Base-by-base conservation (phyloP, 2,113 vertebrate species). In the Sinocyclocheilus rhinocerous region DNA sequence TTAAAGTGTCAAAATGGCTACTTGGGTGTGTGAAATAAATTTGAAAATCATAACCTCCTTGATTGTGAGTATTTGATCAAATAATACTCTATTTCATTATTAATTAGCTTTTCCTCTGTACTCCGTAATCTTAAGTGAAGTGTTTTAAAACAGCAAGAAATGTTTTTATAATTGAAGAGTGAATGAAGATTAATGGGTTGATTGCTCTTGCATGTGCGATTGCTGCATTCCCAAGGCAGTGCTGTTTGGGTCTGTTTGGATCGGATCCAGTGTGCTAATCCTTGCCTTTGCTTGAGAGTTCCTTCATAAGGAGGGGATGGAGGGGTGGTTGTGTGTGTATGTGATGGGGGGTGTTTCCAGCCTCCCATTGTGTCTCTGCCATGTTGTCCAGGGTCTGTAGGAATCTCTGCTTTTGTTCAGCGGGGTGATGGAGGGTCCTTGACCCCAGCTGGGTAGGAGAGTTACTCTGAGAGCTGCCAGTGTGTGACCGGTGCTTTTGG, bases 391-490 rank as follows among this genome's bases (percentile, higher is more conserved):
- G 69, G 48, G 57, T 55, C 86, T 70, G 55, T 57, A 86, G 85
- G 86, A 92, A 91, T 93, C 83, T 93, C 81, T 48, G 50, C 59
- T 84, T 89, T 88, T 88, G 89, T 91, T 87, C 84, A 36, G 9
- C 81, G 85, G 87, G 93, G 89, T 93, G 90, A 90, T 87, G 16
- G 70, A 91, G 92, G 91, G 91, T 92, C 90, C 92, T 93, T 92
- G 92, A 94, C 93, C 87, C 91, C 24, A 77, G 85, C 91, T 89
- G 88, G 90, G 81, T 86, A 36, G 80, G 36, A 88, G 26, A 55
- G 61, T 87, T 67, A 77, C 88, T 76, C 81, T 76, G 81, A 90
- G 90, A 91, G 89, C 52, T 57, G 65, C 65, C 86, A 80, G 84
- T 83, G 86, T 83, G 89, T 89, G 85, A 84, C 72, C 79, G 26